These are phyloP conservation scores for Clarias batrachus DNA, from an alignment of 2,113 vertebrate genomes.

Conservation along the genomic window DNA sequence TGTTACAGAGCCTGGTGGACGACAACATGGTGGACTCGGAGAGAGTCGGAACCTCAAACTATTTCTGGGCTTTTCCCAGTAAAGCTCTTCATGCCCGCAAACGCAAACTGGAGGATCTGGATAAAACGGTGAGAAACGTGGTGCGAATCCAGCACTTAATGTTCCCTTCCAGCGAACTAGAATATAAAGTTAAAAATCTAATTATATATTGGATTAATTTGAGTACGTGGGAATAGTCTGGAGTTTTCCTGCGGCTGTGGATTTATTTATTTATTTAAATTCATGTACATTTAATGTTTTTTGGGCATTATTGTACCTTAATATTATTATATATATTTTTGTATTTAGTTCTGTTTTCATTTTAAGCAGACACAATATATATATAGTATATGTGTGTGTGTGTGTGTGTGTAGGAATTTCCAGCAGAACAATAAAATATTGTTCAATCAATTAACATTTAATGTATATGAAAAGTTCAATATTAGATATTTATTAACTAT, in stretches of 20 bases:
- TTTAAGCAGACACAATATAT: background rate
- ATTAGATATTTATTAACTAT: no score
- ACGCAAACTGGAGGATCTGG: slow-evolving; percentile 79
- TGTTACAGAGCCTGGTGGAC: slow-evolving; percentile 93
- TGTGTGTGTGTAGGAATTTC: background rate
- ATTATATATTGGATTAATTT: background rate
- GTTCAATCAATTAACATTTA: no score
- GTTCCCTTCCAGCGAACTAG: background rate
- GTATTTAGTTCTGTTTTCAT: background rate
- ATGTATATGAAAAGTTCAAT: no score
- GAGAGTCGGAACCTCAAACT: slow-evolving; percentile 94
- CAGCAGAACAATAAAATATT: background rate
- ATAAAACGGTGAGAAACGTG: slow-evolving; percentile 79
- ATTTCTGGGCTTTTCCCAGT: slow-evolving; percentile 97
- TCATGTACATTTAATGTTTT: background rate
- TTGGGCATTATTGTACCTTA: background rate
- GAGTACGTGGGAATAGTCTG: background rate
- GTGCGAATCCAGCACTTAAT: background rate
- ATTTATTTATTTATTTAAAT: background rate
- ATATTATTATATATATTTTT: background rate
- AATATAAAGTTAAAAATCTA: background rate
- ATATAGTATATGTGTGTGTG: no score
- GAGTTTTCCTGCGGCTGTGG: background rate
- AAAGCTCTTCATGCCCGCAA: slow-evolving; percentile 87
- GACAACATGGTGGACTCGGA: slow-evolving; percentile 96